phyloP scores from a whole-genome alignment of 2,888 invertebrate genomes.

The Amphimallon solstitiale region DNA sequence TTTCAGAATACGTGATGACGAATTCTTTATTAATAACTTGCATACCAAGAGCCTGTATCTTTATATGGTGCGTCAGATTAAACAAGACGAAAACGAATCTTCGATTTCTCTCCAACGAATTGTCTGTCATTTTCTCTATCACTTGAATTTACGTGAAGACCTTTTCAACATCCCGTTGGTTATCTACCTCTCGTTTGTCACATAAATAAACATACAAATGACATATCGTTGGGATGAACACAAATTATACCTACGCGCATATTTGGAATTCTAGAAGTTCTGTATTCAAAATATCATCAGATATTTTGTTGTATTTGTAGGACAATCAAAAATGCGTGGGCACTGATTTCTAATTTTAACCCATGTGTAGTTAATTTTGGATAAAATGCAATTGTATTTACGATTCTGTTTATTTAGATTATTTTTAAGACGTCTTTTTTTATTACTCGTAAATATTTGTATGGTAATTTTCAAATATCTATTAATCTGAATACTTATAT shows the following conservation, averaged over 20 bases:
- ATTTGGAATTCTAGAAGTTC: constrained; percentile 41
- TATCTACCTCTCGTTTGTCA: constrained; percentile 45
- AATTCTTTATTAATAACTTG: constrained; percentile 31
- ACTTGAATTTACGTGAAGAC: constrained; percentile 19
- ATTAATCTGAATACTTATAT: no score
- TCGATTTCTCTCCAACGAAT: constrained; percentile 1
- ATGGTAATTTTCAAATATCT: no score
- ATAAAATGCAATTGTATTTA: constrained; percentile 36
- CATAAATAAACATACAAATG: constrained; percentile 39
- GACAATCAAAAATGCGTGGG: constrained; percentile 39
- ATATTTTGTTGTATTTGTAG: constrained; percentile 32
- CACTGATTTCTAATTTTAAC: constrained; percentile 33
- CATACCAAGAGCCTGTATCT: constrained; percentile 24
- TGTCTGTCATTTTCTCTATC: neutral
- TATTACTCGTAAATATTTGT: no score
- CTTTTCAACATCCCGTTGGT: constrained; percentile 37
- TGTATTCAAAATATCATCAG: neutral
- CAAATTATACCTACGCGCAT: constrained; percentile 48
- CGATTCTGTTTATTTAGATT: constrained; percentile 35
- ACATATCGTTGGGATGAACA: constrained; percentile 44
- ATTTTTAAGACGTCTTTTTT: neutral
- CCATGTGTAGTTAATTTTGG: constrained; percentile 32
- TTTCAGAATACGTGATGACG: neutral
- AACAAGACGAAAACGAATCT: constrained; percentile 4
- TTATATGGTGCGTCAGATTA: constrained; percentile 24